A percentile compares a stretch with the other conserved stretches of the same genome.
Evolutionary conservation across 2,797 vertebrate genomes (phyloP).

Genomic region (Sebastes alutus): DNA sequence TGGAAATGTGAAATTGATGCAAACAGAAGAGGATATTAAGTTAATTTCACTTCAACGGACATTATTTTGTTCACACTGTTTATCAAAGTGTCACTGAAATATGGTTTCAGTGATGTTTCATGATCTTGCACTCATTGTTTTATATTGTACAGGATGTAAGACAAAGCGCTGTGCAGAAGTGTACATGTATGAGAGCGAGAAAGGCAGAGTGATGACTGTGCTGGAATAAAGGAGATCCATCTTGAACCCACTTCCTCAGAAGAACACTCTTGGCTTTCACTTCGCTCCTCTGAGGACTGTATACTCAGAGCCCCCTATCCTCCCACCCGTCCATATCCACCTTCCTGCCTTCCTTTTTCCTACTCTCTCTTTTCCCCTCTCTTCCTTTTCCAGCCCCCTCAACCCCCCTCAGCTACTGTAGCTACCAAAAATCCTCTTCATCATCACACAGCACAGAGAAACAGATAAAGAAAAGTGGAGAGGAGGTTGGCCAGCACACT

Average conservation of each 20-base stretch:
- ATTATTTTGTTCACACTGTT: background rate
- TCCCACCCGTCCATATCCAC: conserved; percentile 51
- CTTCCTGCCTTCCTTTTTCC: conserved; percentile 49
- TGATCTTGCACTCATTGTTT: background rate
- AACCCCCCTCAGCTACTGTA: conserved; percentile 55
- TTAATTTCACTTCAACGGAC: background rate
- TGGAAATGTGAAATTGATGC: background rate
- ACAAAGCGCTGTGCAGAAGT: conserved; percentile 13
- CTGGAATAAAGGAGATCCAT: conserved; percentile 73
- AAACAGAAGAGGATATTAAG: background rate
- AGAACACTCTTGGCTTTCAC: conserved; percentile 71
- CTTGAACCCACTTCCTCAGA: conserved; percentile 70
- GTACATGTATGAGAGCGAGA: background rate
- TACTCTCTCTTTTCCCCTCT: conserved; percentile 51
- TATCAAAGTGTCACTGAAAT: background rate
- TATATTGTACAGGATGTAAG: background rate
- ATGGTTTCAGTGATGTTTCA: background rate
- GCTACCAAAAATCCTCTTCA: conserved; percentile 70
- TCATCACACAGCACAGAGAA: conserved; percentile 63
- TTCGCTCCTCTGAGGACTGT: conserved; percentile 65
- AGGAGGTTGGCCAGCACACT: conserved; percentile 34
- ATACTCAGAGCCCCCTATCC: conserved; percentile 60
- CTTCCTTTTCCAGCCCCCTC: conserved; percentile 69
- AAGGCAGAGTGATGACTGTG: conserved; percentile 63
- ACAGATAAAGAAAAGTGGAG: conserved; percentile 43